Evolutionary conservation across 2,113 vertebrate species (phyloP), one percentile per base, ranked within the genome.

Genomic region (Chionis minor): DNA sequence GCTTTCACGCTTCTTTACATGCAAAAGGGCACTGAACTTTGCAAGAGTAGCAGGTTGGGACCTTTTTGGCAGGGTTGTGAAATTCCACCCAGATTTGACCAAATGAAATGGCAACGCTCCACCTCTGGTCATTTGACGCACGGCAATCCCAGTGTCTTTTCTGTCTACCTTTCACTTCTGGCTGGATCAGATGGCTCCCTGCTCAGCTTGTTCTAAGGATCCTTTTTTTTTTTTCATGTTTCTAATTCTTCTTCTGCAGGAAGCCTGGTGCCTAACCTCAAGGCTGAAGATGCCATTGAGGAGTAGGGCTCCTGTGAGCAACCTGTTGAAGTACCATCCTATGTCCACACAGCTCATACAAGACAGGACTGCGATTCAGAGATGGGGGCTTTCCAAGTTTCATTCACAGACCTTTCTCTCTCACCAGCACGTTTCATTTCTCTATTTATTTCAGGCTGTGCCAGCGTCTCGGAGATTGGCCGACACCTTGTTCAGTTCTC

Each of bases 371-470:
- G 1, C 72, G 67, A 32, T 49, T 70, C 27, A 52, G 58, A 24
- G 21, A 32, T 9, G 18, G 7, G 10, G 5, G 4, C 0, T 15
- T 85, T 79, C 27, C 84, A 59, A 22, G 21, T 59, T 85, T 85
- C 30, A 27, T 26, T 21, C 49, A 28, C 73, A 75, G 71, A 81
- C 16, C 16, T 87, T 84, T 62, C 38, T 59, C 14, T 86, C 74
- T 80, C 78, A 65, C 33, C 30, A 44, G 2, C 12, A 16, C 15
- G 14, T 77, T 72, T 87, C 1, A 24, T 94, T 81, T 91, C 52
- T 89, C 40, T 91, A 6, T 93, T 85, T 73, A 35, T 94, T 92
- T 81, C 87, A 97, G 96, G 96, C 58, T 97, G 96, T 54, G 45
- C 96, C 85, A 93, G 24, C 0, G 1, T 96, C 66, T 91, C 94